Evolutionary conservation across 2,113 vertebrate genomes (phyloP), one percentile per base, ranked within the genome.

Genomic region (Boleophthalmus pectinirostris): DNA sequence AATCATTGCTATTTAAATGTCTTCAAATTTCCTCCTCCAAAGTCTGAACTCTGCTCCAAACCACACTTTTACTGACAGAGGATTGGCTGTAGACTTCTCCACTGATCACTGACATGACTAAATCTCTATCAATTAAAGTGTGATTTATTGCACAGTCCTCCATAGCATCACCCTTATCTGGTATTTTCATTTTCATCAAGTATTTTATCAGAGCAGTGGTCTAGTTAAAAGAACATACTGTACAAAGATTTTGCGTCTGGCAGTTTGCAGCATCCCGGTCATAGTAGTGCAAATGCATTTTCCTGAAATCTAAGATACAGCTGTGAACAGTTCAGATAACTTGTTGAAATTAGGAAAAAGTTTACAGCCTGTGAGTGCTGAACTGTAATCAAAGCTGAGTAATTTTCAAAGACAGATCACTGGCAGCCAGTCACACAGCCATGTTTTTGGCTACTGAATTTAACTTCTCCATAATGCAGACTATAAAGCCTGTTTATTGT

Each of bases 371-470:
- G 58, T 18, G 14, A 33, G 58, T 33, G 14, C 15, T 61, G 25
- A 9, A 33, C 57, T 10, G 23, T 33, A 20, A 61, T 61, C 58
- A 61, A 18, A 58, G 23, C 3, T 13, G 56, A 14, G 21, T 25
- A 14, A 58, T 58, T 24, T 58, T 58, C 56, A 24, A 3, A 18
- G 58, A 61, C 58, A 61, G 24, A 29, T 61, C 25, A 18, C 8
- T 61, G 25, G 57, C 57, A 60, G 25, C 7, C 57, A 60, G 25
- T 8, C 6, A 18, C 23, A 25, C 56, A 9, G 24, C 3, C 21
- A 58, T 58, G 57, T 60, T 60, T 29, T 60, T 60, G 57, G 58
- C 58, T 61, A 29, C 58, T 61, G 58, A 9, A 20, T 24, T 58
- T 33, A 18, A 18, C 29, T 16, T 29, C 25, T 29, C 23, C 24